phyloP scores from a whole-genome alignment of 1,140 invertebrate genomes.

The Drosophila bocki region DNA sequence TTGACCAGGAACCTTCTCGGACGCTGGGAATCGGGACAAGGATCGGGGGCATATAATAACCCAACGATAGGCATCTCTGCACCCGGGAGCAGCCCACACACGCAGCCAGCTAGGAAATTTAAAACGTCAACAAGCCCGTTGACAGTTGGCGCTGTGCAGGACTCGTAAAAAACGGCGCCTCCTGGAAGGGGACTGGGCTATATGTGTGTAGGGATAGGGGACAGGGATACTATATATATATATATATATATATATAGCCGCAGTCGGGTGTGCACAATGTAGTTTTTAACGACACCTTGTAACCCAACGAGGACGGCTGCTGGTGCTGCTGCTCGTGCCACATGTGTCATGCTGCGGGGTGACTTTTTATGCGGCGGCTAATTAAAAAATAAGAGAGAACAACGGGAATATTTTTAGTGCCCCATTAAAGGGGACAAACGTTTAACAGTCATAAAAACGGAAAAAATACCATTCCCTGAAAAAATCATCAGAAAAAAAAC shows the following conservation, averaged over 20 bases:
- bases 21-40: slow-evolving; percentile 11
- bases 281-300: slow-evolving; percentile 72
- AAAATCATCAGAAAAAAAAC: slow-evolving; percentile 5
- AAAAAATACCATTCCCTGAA: background rate
- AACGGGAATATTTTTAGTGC: slow-evolving; percentile 48
- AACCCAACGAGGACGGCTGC: slow-evolving; percentile 44
- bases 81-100: slow-evolving; percentile 26
- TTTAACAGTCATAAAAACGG: slow-evolving; percentile 65
- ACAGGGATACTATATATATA: slow-evolving; percentile 5
- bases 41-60: slow-evolving; percentile 21
- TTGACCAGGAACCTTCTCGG: slow-evolving; percentile 31
- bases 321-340: slow-evolving; percentile 58
- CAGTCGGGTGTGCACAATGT: slow-evolving; percentile 51
- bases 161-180: slow-evolving; percentile 54
- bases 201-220: slow-evolving; percentile 5
- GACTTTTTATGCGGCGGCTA: slow-evolving; percentile 74
- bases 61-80: slow-evolving; percentile 29
- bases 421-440: slow-evolving; percentile 52
- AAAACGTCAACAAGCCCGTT: slow-evolving; percentile 61
- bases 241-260: slow-evolving; percentile 7
- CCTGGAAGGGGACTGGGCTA: slow-evolving; percentile 5
- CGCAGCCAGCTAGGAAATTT: slow-evolving; percentile 44
- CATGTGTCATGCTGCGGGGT: slow-evolving; percentile 69
- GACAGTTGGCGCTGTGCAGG: slow-evolving; percentile 74
- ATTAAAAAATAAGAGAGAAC: slow-evolving; percentile 68